phyloP scores from a whole-genome alignment of 1,140 invertebrate genomes.

The Drosophila serrata region DNA sequence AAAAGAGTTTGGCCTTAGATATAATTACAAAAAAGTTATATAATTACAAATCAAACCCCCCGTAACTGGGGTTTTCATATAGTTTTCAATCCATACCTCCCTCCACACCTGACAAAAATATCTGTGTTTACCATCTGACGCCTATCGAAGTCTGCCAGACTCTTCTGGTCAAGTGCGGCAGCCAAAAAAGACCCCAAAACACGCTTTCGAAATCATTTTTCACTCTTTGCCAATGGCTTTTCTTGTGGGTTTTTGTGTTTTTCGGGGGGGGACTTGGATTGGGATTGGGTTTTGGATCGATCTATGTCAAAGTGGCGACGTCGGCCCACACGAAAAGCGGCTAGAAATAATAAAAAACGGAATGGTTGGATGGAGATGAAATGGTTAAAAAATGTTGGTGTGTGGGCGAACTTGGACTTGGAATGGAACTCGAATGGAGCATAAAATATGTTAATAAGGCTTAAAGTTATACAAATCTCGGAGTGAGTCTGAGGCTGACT shows the following conservation, averaged over 20 bases:
- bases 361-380: slow-evolving; percentile 33
- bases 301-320: slow-evolving; percentile 50
- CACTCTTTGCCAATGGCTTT: slow-evolving; percentile 41
- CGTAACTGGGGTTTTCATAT: background rate
- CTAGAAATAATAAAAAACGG: slow-evolving; percentile 20
- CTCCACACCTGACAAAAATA: background rate
- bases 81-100: background rate
- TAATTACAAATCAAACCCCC: background rate
- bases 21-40: too few relatives aligned
- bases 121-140: slow-evolving; percentile 3
- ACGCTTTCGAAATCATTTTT: slow-evolving; percentile 50
- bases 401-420: slow-evolving; percentile 60
- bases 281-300: slow-evolving; percentile 39
- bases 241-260: slow-evolving; percentile 32
- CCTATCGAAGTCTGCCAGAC: background rate
- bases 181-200: background rate
- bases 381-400: slow-evolving; percentile 39
- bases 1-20: too few relatives aligned
- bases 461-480: slow-evolving; percentile 75
- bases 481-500: slow-evolving; percentile 3
- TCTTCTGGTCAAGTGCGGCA: slow-evolving; percentile 15
- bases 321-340: slow-evolving; percentile 41
- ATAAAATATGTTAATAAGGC: slow-evolving; percentile 84
- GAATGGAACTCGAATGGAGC: slow-evolving; percentile 53
- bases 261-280: slow-evolving; percentile 2